These are phyloP conservation scores for Stenichneumon culpator DNA, from an alignment of 2,888 invertebrate species.

Conservation along the genomic window DNA sequence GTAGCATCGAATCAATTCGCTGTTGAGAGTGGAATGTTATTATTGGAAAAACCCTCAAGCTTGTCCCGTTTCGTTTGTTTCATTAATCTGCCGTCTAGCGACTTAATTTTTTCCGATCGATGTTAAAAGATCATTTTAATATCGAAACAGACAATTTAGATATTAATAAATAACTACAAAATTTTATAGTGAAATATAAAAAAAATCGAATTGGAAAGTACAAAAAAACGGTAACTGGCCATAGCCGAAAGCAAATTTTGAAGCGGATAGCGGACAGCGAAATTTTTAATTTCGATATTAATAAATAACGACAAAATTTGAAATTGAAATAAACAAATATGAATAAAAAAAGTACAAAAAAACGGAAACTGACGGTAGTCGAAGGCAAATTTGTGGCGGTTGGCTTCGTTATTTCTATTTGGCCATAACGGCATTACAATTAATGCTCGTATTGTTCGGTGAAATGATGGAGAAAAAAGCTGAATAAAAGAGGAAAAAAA, in stretches of 20 bases:
- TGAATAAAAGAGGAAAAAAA: not conserved
- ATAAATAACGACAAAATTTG: not conserved
- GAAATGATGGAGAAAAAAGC: constrained; percentile 7
- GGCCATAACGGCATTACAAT: constrained; percentile 14
- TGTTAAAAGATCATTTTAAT: not conserved
- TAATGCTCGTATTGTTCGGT: constrained; percentile 4
- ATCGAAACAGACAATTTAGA: not conserved
- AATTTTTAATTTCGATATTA: not conserved
- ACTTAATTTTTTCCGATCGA: not conserved
- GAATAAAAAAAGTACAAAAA: too few relatives aligned
- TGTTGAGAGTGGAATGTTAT: not conserved
- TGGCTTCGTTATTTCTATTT: constrained; percentile 3
- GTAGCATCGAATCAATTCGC: not conserved
- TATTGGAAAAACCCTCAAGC: not conserved
- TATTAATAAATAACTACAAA: not conserved
- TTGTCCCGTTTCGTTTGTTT: not conserved
- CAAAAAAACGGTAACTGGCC: not conserved
- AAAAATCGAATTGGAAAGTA: not conserved
- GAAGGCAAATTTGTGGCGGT: not conserved
- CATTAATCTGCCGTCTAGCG: not conserved
- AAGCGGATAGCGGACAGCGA: not conserved
- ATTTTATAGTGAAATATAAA: not conserved
- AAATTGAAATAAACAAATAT: not conserved
- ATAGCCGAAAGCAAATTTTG: not conserved
- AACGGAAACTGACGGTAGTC: too few relatives aligned